A percentile compares a stretch with the other conserved stretches of the same genome.
phyloP scores from a whole-genome alignment of 64 coral and sea anemone genomes.

The Trachythela sp. region DNA sequence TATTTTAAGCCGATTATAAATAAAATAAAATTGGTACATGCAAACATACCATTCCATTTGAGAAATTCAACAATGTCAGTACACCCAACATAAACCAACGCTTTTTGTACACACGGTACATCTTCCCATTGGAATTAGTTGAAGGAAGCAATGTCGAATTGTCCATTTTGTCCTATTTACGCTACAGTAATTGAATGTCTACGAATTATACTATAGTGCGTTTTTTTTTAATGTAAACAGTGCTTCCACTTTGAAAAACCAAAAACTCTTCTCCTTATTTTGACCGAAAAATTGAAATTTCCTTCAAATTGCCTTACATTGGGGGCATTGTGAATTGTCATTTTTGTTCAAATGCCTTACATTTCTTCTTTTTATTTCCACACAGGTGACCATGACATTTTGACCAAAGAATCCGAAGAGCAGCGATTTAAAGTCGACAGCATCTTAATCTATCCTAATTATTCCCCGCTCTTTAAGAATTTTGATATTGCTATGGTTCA shows the following conservation, averaged over 20 bases:
- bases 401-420: not conserved
- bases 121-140: not conserved
- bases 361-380: not conserved
- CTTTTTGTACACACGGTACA: slow-evolving; percentile 58
- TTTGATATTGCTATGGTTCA: not conserved
- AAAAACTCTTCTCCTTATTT: no score
- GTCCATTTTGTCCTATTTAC: not conserved
- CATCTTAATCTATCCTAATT: not conserved
- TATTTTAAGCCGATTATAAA: no score
- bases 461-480: not conserved
- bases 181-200: no score
- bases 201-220: no score
- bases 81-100: slow-evolving; percentile 85
- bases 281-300: no score
- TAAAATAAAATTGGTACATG: not conserved
- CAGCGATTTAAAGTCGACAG: not conserved
- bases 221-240: no score
- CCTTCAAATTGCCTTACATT: no score
- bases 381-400: not conserved
- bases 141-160: not conserved
- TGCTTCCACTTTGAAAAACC: no score
- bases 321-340: no score
- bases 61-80: slow-evolving; percentile 67
- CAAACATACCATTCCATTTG: slow-evolving; percentile 82
- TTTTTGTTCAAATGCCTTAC: no score